A percentile compares a stretch with the other conserved stretches of the same genome.
Conservation (phyloP, 1,140 invertebrate species). For the Venturia canescens region DNA sequence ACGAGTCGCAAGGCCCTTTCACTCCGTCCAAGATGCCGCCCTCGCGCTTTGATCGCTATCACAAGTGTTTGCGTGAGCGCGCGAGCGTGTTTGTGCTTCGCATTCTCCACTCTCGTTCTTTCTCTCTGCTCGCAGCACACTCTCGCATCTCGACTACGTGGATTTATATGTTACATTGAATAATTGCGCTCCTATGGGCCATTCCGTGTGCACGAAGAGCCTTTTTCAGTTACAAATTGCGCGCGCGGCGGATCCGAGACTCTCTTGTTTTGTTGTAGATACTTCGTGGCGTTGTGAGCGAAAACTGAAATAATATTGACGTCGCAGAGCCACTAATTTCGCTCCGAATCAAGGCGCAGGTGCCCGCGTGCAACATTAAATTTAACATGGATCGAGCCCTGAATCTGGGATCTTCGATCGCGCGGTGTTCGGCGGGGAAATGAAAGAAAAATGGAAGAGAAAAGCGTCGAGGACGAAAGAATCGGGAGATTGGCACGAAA, state of each 20-base stretch:
- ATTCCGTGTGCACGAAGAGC: not conserved
- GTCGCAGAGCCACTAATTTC: too few relatives aligned
- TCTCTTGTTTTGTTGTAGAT: too few relatives aligned
- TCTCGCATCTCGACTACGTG: not conserved
- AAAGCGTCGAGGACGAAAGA: conserved; percentile 27
- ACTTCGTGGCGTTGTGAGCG: too few relatives aligned
- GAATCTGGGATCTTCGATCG: too few relatives aligned
- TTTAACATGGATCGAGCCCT: too few relatives aligned
- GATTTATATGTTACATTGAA: not conserved
- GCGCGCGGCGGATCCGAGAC: too few relatives aligned
- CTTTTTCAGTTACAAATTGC: too few relatives aligned
- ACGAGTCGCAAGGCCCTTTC: conserved; percentile 2
- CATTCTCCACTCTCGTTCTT: not conserved
- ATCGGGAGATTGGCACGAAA: not conserved
- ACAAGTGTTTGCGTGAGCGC: conserved; percentile 33
- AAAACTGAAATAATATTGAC: too few relatives aligned
- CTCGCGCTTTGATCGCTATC: conserved; percentile 57
- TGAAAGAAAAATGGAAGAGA: too few relatives aligned
- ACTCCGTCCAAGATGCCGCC: conserved; percentile 43
- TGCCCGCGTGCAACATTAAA: too few relatives aligned
- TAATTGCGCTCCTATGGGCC: conserved; percentile 23
- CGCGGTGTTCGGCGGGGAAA: too few relatives aligned
- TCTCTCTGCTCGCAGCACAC: not conserved
- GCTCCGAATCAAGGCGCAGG: too few relatives aligned
- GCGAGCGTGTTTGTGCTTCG: conserved; percentile 44